A percentile compares a stretch with the other conserved stretches of the same genome.
Conservation (phyloP, 2,888 invertebrate genomes). For the Dasysyrphus albostriatus region DNA sequence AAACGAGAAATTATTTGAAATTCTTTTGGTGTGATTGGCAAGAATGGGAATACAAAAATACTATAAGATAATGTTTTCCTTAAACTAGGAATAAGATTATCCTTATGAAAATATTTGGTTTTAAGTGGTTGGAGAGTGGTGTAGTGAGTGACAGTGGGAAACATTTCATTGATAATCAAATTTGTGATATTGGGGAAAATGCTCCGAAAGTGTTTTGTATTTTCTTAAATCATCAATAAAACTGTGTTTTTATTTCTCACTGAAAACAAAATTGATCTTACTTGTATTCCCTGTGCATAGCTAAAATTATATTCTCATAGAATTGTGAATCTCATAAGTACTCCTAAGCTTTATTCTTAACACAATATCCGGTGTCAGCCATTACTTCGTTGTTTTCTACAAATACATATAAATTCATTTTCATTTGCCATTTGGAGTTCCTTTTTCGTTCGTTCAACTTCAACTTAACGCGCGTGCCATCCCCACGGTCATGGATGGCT, state of each 20-base stretch:
- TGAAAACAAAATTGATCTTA: not conserved
- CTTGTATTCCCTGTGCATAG: not conserved
- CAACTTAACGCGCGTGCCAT: slow-evolving; percentile 63
- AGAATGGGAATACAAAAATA: no score
- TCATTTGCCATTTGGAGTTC: slow-evolving; percentile 26
- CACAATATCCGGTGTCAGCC: not conserved
- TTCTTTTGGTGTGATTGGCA: not conserved
- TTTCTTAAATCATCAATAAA: no score
- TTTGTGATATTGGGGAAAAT: no score
- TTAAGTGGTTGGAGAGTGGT: no score
- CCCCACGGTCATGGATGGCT: slow-evolving; percentile 66
- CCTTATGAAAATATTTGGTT: no score
- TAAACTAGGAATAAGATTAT: no score
- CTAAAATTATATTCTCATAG: not conserved
- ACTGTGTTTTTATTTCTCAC: no score
- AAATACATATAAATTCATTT: not conserved
- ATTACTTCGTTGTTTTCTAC: not conserved
- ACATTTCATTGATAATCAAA: no score
- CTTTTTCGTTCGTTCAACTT: slow-evolving; percentile 64
- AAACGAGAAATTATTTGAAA: no score
- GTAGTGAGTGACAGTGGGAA: no score
- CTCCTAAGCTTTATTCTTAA: not conserved
- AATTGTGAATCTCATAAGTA: not conserved
- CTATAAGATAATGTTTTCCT: no score
- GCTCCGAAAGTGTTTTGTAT: no score